These are phyloP conservation scores for Polyommatus iphigenia DNA, from an alignment of 2,888 invertebrate genomes.

Conservation along the genomic window DNA sequence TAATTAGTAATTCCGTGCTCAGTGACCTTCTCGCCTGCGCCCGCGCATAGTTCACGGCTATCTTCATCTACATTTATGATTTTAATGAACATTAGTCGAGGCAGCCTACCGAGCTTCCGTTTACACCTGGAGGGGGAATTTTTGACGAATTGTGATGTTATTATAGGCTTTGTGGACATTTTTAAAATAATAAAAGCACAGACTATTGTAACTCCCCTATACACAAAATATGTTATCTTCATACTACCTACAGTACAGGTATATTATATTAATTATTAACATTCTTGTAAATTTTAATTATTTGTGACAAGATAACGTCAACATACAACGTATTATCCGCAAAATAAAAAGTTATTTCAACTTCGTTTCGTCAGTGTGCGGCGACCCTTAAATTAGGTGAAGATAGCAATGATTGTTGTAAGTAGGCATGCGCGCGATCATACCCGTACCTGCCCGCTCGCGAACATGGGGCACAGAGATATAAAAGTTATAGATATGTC, in stretches of 20 bases:
- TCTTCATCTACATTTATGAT: conserved; percentile 54
- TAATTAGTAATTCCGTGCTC: conserved; percentile 72
- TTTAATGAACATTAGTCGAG: not conserved
- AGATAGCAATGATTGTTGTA: conserved; percentile 22
- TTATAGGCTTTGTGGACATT: not conserved
- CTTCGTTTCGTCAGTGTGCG: not conserved
- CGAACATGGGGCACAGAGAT: not conserved
- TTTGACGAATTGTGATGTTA: not conserved
- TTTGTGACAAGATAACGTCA: not conserved
- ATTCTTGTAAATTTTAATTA: no score
- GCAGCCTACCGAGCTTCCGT: conserved; percentile 18
- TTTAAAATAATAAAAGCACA: no score
- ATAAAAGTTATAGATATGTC: not conserved
- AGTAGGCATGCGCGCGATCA: conserved; percentile 14
- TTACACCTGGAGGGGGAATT: not conserved
- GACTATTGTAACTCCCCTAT: no score
- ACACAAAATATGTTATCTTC: no score
- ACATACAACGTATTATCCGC: not conserved
- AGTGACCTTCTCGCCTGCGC: conserved; percentile 72
- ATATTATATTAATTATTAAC: no score
- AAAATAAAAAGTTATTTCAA: not conserved
- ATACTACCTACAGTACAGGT: no score
- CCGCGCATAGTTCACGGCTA: conserved; percentile 77
- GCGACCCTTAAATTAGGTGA: conserved; percentile 1
- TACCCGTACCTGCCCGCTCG: conserved; percentile 1